A percentile compares a stretch with the other conserved stretches of the same genome.
These are phyloP conservation scores for Drosophila suboccidentalis DNA, from an alignment of 2,888 invertebrate species.

Conservation along the genomic window DNA sequence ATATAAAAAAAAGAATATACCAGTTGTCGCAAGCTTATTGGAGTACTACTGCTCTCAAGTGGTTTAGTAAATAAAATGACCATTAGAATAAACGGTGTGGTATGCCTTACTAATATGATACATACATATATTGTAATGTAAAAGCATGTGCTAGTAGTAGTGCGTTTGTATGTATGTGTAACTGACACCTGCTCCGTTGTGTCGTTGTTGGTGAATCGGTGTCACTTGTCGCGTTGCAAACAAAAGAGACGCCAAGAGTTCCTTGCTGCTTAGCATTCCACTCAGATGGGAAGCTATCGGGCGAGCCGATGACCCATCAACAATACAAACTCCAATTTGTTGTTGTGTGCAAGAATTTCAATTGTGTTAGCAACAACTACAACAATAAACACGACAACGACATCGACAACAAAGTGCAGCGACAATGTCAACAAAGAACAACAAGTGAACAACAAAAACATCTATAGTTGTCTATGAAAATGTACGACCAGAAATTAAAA, in stretches of 20 bases:
- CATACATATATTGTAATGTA: neutral
- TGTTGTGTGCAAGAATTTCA: conserved; percentile 67
- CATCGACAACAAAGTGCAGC: conserved; percentile 25
- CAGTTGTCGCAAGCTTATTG: too few relatives aligned
- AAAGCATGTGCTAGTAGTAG: neutral
- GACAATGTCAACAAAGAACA: conserved; percentile 17
- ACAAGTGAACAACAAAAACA: conserved; percentile 9
- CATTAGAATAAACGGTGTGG: too few relatives aligned
- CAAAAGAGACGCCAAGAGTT: conserved; percentile 26
- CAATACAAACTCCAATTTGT: conserved; percentile 48
- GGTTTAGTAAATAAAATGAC: too few relatives aligned
- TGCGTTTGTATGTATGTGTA: neutral
- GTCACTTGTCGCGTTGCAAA: conserved; percentile 28
- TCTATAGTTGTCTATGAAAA: conserved; percentile 27
- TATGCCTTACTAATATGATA: too few relatives aligned
- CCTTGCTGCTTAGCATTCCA: conserved; percentile 63
- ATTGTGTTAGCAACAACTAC: conserved; percentile 27
- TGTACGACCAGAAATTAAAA: conserved; percentile 1
- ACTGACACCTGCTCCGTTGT: conserved; percentile 4
- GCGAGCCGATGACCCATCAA: conserved; percentile 12
- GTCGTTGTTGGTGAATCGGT: neutral
- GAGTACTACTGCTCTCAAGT: too few relatives aligned
- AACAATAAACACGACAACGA: conserved; percentile 10
- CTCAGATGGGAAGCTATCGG: conserved; percentile 40
- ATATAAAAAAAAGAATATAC: too few relatives aligned